phyloP scores from a whole-genome alignment of 2,113 vertebrate genomes.

The Thunnus maccoyii region DNA sequence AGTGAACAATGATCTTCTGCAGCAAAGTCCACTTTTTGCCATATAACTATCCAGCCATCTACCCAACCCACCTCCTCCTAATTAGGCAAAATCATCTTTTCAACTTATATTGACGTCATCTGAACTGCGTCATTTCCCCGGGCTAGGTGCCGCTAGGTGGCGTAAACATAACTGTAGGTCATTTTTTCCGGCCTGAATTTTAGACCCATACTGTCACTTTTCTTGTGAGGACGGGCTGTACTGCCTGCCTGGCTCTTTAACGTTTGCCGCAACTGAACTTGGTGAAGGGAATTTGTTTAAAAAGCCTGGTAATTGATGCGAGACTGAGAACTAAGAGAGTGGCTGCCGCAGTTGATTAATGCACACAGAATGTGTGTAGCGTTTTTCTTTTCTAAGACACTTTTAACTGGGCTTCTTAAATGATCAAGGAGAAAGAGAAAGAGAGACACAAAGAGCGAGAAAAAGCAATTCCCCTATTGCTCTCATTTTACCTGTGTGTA shows the following conservation, averaged over 20 bases:
- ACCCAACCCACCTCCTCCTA: too few species aligned
- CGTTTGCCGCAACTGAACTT: slow-evolving; percentile 15
- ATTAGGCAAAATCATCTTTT: too few species aligned
- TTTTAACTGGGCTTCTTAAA: slow-evolving; percentile 91
- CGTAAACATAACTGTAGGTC: too few species aligned
- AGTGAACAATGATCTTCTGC: too few species aligned
- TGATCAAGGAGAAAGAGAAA: slow-evolving; percentile 87
- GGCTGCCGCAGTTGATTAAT: slow-evolving; percentile 90
- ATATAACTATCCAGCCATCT: too few species aligned
- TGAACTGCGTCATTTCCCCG: too few species aligned
- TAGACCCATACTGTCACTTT: too few species aligned
- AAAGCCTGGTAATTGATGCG: slow-evolving; percentile 92
- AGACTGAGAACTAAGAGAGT: slow-evolving; percentile 87
- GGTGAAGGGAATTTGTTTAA: slow-evolving; percentile 90
- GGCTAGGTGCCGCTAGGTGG: too few species aligned
- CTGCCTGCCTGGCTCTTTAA: slow-evolving; percentile 80
- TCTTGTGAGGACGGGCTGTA: too few species aligned
- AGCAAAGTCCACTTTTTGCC: too few species aligned
- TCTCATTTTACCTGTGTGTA: slow-evolving; percentile 41
- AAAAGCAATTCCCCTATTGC: slow-evolving; percentile 38
- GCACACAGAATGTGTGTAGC: slow-evolving; percentile 84
- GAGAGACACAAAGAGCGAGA: slow-evolving; percentile 28
- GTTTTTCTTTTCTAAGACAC: slow-evolving; percentile 85
- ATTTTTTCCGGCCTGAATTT: too few species aligned
- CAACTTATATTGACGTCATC: too few species aligned